These are phyloP conservation scores for Nannoperca australis DNA, from an alignment of 2,797 vertebrate genomes.

Conservation along the genomic window DNA sequence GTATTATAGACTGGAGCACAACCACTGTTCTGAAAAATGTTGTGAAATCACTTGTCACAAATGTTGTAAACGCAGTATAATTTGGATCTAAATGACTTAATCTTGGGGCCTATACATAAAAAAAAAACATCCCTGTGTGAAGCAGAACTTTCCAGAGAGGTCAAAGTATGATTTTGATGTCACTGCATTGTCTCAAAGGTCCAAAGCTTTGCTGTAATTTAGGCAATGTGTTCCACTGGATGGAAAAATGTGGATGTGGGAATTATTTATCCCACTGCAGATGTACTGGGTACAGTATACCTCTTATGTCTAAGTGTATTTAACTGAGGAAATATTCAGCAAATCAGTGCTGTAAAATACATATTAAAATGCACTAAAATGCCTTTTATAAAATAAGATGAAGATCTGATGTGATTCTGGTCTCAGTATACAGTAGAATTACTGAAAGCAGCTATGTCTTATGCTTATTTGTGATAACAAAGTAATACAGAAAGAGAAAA, in stretches of 20 bases:
- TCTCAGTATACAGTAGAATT: not conserved
- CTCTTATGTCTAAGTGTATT: not conserved
- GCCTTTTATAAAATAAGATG: not conserved
- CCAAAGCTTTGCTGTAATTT: constrained; percentile 43
- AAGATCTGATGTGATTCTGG: not conserved
- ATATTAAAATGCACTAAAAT: not conserved
- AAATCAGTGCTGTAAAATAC: not conserved
- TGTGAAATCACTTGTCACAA: constrained; percentile 37
- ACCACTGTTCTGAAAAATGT: constrained; percentile 27
- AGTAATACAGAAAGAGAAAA: not conserved
- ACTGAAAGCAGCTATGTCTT: not conserved
- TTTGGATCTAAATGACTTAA: constrained; percentile 25
- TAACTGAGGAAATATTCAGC: not conserved
- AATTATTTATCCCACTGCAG: constrained; percentile 40
- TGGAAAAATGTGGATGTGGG: constrained; percentile 38
- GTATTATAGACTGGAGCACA: constrained; percentile 24
- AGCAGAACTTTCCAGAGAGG: constrained; percentile 35
- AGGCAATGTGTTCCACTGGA: constrained; percentile 56
- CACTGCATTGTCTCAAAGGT: constrained; percentile 39
- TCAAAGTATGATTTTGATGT: constrained; percentile 40
- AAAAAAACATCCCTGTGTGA: constrained; percentile 1
- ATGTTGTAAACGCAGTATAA: constrained; percentile 6
- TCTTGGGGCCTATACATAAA: not conserved
- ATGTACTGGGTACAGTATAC: constrained; percentile 3
- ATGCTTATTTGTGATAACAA: not conserved